phyloP scores from a whole-genome alignment of 2,113 vertebrate species.

The Empidonax traillii region DNA sequence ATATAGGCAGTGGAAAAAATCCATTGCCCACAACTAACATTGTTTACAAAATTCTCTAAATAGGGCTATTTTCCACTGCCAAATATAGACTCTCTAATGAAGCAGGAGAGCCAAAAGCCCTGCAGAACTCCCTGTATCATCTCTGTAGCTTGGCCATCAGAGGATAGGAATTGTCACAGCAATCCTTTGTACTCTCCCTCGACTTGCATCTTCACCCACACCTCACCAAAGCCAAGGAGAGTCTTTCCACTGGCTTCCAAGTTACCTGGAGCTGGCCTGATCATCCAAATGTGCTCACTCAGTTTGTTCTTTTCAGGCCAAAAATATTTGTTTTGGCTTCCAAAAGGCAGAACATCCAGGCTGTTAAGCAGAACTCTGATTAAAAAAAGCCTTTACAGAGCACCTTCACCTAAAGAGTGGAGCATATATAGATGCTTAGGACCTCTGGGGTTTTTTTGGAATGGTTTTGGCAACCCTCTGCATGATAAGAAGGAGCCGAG shows the following conservation, averaged over 20 bases:
- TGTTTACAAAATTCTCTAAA: conserved; percentile 40
- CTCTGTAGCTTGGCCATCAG: background rate
- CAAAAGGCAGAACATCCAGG: background rate
- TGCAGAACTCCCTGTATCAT: background rate
- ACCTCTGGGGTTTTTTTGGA: background rate
- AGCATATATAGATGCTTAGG: background rate
- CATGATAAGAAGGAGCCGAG: background rate
- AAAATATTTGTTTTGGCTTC: background rate
- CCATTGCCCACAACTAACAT: background rate
- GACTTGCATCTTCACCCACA: background rate
- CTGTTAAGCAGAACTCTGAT: background rate
- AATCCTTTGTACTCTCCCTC: background rate
- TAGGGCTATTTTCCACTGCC: conserved; percentile 13
- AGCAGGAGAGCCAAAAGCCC: background rate
- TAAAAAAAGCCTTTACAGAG: background rate
- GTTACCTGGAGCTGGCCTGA: background rate
- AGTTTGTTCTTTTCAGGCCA: background rate
- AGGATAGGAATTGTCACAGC: background rate
- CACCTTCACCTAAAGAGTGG: background rate
- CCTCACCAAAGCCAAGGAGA: background rate
- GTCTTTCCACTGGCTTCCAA: background rate
- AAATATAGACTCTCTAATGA: background rate
- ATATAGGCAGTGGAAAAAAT: background rate
- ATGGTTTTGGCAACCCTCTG: background rate
- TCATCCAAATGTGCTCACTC: background rate